These are phyloP conservation scores for Dione vanillae DNA, from an alignment of 2,888 invertebrate genomes.

Conservation along the genomic window DNA sequence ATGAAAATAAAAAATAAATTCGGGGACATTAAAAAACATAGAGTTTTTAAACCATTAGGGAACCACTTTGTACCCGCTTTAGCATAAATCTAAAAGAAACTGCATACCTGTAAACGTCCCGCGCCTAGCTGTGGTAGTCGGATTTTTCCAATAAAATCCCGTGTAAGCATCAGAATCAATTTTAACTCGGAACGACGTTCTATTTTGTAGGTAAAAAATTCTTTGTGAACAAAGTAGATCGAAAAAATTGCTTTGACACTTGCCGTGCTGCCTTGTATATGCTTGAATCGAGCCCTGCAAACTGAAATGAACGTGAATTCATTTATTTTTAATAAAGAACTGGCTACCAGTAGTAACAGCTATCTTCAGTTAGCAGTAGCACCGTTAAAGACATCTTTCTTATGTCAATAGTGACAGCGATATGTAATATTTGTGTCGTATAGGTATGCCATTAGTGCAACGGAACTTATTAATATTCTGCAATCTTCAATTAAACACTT, in stretches of 20 bases:
- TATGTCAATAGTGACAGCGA: constrained; percentile 38
- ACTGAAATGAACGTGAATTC: constrained; percentile 6
- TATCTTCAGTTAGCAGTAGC: constrained; percentile 33
- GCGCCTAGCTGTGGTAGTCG: constrained; percentile 40
- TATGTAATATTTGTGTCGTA: background rate
- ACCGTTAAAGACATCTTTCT: constrained; percentile 34
- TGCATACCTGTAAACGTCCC: constrained; percentile 39
- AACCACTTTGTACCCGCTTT: constrained; percentile 35
- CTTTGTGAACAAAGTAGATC: constrained; percentile 47
- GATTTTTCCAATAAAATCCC: constrained; percentile 48
- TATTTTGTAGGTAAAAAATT: constrained; percentile 45
- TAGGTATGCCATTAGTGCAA: no score
- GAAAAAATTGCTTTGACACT: constrained; percentile 46
- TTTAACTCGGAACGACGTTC: constrained; percentile 45
- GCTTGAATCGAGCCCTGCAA: background rate
- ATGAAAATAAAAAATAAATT: constrained; percentile 5
- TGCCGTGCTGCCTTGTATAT: constrained; percentile 29
- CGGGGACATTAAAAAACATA: constrained; percentile 27
- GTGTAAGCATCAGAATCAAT: constrained; percentile 49
- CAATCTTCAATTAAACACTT: no score
- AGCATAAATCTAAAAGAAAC: constrained; percentile 45
- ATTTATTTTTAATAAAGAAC: constrained; percentile 32
- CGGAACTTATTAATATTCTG: no score
- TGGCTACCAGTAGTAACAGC: constrained; percentile 29
- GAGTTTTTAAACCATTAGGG: constrained; percentile 29